Evolutionary conservation across 2,113 vertebrate genomes (phyloP).

Genomic region (Alethe castanea): DNA sequence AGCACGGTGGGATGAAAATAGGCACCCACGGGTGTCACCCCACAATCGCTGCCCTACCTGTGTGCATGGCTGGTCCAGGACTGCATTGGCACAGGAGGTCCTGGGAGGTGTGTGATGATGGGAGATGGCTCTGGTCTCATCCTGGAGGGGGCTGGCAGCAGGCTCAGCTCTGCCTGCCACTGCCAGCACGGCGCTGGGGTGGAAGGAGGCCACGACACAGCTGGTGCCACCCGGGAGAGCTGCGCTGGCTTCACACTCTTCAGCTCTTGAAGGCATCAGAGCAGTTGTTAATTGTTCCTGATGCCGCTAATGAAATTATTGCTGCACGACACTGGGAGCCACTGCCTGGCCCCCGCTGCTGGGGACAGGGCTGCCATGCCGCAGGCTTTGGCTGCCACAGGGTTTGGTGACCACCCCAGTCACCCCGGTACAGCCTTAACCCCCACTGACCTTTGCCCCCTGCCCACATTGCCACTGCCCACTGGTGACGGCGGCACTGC

Average conservation of each 20-base stretch:
- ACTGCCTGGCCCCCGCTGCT: accelerated
- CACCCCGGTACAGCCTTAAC: accelerated
- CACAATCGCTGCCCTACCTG: accelerated
- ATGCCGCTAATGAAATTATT: slow-evolving; percentile 73
- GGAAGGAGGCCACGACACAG: not conserved
- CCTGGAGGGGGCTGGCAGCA: accelerated
- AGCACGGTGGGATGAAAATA: accelerated
- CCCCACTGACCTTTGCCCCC: not conserved
- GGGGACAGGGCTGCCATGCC: not conserved
- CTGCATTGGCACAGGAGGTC: not conserved
- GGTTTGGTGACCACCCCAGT: accelerated
- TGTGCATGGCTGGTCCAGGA: accelerated
- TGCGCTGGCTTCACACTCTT: not conserved
- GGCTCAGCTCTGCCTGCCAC: not conserved
- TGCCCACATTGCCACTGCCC: not conserved
- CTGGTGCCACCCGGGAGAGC: not conserved
- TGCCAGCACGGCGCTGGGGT: accelerated
- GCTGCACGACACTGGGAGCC: slow-evolving; percentile 7
- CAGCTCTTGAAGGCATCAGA: slow-evolving; percentile 64
- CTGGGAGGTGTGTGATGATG: not conserved
- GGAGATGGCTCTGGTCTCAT: not conserved
- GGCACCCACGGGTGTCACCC: not conserved
- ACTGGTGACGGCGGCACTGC: not conserved
- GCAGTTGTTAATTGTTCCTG: slow-evolving; percentile 74
- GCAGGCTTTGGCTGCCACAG: accelerated